phyloP scores from a whole-genome alignment of 2,113 vertebrate species.

The Gnathonemus echidnorhynchus region DNA sequence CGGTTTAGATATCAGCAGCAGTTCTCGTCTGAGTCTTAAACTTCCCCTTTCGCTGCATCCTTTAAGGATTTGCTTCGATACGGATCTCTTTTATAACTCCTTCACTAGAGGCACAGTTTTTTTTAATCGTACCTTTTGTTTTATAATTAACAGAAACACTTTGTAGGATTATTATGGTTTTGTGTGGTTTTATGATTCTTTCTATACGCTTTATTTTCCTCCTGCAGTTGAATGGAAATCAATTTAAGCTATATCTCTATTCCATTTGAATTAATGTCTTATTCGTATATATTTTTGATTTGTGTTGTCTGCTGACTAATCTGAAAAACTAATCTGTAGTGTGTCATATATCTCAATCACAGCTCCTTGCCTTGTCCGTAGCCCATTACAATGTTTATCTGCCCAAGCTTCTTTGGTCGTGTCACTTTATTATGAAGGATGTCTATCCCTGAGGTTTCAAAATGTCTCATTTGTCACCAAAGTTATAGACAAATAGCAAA shows the following conservation, averaged over 20 bases:
- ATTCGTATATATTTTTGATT: neutral
- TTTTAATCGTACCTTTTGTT: neutral
- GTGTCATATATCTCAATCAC: neutral
- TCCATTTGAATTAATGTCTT: neutral
- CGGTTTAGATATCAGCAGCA: neutral
- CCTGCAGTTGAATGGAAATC: neutral
- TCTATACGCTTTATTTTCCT: neutral
- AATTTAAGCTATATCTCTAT: neutral
- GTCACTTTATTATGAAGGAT: neutral
- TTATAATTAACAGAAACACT: neutral
- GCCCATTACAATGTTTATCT: neutral
- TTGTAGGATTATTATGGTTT: neutral
- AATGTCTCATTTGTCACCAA: neutral
- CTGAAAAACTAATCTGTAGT: neutral
- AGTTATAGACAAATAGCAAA: neutral
- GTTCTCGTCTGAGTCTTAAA: neutral
- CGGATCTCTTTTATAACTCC: neutral
- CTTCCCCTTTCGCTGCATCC: neutral
- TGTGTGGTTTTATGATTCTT: neutral
- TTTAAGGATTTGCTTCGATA: neutral
- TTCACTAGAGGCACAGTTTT: neutral
- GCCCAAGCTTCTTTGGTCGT: neutral
- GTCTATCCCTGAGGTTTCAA: neutral
- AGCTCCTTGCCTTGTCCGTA: neutral
- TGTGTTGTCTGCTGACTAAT: neutral